A percentile compares a stretch with the other conserved stretches of the same genome.
These are phyloP conservation scores for Agonopterix alstromeriana DNA, from an alignment of 2,888 invertebrate species.

Conservation along the genomic window DNA sequence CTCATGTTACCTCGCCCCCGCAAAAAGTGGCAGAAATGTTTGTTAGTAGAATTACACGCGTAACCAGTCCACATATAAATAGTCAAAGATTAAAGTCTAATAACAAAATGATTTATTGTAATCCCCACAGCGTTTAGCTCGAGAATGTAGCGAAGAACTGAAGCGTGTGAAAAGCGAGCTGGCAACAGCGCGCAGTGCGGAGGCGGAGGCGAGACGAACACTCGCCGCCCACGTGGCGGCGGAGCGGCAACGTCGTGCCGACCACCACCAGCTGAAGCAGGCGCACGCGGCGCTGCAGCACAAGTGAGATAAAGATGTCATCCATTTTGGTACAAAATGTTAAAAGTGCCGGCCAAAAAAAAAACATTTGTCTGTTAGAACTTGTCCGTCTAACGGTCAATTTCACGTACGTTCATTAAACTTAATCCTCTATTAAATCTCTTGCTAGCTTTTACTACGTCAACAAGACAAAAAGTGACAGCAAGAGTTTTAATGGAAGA, in stretches of 20 bases:
- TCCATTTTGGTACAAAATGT: slow-evolving; percentile 25
- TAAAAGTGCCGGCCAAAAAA: slow-evolving; percentile 18
- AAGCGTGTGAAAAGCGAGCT: slow-evolving; percentile 39
- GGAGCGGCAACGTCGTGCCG: slow-evolving; percentile 64
- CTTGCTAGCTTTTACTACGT: no score
- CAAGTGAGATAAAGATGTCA: slow-evolving; percentile 74
- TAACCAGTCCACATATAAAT: no score
- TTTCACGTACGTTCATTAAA: no score
- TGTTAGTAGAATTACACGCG: no score
- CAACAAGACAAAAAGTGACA: no score
- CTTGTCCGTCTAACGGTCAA: no score
- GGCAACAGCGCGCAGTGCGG: slow-evolving; percentile 78
- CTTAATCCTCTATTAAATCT: no score
- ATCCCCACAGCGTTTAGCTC: slow-evolving; percentile 47
- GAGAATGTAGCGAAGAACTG: slow-evolving; percentile 73
- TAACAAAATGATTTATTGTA: neutral
- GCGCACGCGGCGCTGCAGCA: slow-evolving; percentile 93
- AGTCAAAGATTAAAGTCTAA: no score
- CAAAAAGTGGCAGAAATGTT: no score
- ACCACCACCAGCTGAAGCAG: slow-evolving; percentile 86
- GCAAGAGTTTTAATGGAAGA: no score
- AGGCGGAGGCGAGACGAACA: slow-evolving; percentile 85
- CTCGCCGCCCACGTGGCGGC: slow-evolving; percentile 44
- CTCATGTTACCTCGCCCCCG: no score
- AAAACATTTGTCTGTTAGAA: no score